Base-by-base conservation (phyloP, 2,113 vertebrate species). In the Cacatua alba region DNA sequence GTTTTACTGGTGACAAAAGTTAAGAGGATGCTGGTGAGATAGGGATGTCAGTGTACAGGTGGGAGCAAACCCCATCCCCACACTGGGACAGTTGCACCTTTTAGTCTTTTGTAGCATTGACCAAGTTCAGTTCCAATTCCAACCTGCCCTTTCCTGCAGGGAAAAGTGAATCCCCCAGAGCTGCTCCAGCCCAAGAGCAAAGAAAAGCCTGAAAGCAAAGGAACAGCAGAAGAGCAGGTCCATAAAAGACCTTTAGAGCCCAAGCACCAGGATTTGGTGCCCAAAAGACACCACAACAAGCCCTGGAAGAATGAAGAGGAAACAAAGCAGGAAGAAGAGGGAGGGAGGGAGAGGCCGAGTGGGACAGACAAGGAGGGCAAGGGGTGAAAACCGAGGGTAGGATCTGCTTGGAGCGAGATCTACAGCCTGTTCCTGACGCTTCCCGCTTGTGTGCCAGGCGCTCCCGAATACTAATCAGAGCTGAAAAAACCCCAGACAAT, bases 401-500 rank as follows among this genome's bases (percentile, higher is more conserved):
- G 81, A 74, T 84, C 49, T 31, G 70, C 86, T 7, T 0, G 20
- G 74, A 90, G 88, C 68, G 17, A 86, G 87, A 86, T 19, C 86
- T 65, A 20, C 93, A 94, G 88, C 82, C 90, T 6, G 90, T 6
- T 92, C 92, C 94, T 29, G 62, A 91, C 75, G 6, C 82, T 23
- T 3, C 35, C 81, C 46, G 0, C 75, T 44, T 72, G 24, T 19
- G 78, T 44, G 91, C 77, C 69, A 29, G 95, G 90, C 78, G 13
- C 97, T 96, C 70, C 60, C 51, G 91, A 97, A 97, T 96, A 92
- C 94, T 94, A 96, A 97, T 96, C 80, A 92, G 94, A 72, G 65
- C 81, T 46, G 94, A 80, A 76, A 82, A 91, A 82, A 60, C 4
- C 51, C 9, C 90, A 19, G 94, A 96, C 96, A 95, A 97, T 97